A percentile compares a stretch with the other conserved stretches of the same genome.
Conservation (phyloP, 2,888 invertebrate species). For the Pseudoips prasinana region DNA sequence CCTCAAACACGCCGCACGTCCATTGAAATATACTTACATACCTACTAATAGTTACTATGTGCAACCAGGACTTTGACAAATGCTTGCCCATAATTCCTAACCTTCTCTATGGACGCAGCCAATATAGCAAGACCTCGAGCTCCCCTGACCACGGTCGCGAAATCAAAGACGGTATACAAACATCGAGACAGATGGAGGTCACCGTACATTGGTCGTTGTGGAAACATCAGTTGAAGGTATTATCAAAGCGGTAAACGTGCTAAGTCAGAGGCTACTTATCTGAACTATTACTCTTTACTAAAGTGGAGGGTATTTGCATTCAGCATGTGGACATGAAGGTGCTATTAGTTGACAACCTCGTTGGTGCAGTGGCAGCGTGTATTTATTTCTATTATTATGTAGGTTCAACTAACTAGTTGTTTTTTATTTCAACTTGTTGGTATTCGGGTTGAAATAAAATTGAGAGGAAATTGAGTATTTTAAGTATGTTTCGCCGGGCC, state of each 20-base stretch:
- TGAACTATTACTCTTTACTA: constrained; percentile 60
- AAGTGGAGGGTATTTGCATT: constrained; percentile 61
- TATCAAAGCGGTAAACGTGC: constrained; percentile 63
- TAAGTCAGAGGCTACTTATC: constrained; percentile 69
- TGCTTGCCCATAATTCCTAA: constrained; percentile 60
- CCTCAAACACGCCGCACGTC: too few relatives aligned
- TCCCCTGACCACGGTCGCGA: constrained; percentile 13
- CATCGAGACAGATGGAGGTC: constrained; percentile 33
- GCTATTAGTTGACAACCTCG: too few relatives aligned
- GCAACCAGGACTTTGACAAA: constrained; percentile 68
- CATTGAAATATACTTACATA: constrained; percentile 15
- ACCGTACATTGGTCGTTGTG: constrained; percentile 36
- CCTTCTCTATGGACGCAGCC: constrained; percentile 41
- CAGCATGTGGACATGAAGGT: constrained; percentile 33
- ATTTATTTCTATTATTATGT: too few relatives aligned
- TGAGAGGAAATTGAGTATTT: too few relatives aligned
- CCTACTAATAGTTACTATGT: constrained; percentile 39
- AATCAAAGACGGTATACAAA: constrained; percentile 14
- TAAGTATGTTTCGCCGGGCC: too few relatives aligned
- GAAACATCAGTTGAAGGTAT: constrained; percentile 58
- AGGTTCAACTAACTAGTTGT: too few relatives aligned
- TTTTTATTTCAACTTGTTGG: too few relatives aligned
- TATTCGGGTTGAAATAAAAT: too few relatives aligned
- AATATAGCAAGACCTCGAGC: constrained; percentile 35
- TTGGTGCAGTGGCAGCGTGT: too few relatives aligned